A percentile compares a stretch with the other conserved stretches of the same genome.
Evolutionary conservation across 2,888 invertebrate genomes (phyloP).

Genomic region (Drosophila borealis): DNA sequence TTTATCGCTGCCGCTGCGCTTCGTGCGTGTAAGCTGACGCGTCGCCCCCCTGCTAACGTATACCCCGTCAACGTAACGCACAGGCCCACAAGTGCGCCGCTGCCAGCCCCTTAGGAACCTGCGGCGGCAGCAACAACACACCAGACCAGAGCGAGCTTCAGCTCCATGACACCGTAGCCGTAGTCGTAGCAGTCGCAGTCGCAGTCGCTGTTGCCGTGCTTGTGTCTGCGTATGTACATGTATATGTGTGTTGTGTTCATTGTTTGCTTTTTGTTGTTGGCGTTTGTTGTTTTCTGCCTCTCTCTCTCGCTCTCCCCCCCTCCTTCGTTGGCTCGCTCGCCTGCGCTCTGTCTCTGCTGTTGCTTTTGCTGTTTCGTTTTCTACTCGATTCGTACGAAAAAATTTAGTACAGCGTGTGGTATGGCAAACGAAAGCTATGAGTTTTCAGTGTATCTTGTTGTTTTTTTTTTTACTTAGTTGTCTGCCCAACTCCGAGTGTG

Average conservation of each 20-base stretch:
- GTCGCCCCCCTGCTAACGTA: conserved; percentile 28
- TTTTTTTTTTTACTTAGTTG: conserved; percentile 42
- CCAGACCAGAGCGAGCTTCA: conserved; percentile 51
- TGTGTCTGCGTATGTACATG: conserved; percentile 11
- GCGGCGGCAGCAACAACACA: conserved; percentile 53
- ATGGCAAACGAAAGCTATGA: conserved; percentile 84
- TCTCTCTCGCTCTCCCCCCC: conserved; percentile 14
- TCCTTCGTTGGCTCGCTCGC: conserved; percentile 21
- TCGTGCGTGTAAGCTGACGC: conserved; percentile 80
- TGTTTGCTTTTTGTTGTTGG: conserved; percentile 79
- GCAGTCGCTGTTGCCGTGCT: conserved; percentile 9
- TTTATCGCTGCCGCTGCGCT: conserved; percentile 52
- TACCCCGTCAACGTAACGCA: conserved; percentile 15
- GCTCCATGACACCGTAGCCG: conserved; percentile 46
- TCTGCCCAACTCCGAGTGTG: conserved; percentile 35
- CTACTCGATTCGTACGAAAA: conserved; percentile 76
- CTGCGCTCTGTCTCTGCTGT: conserved; percentile 22
- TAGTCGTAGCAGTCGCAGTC: conserved; percentile 12
- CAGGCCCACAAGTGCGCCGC: conserved; percentile 57
- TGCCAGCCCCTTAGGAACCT: conserved; percentile 72
- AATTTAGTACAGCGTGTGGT: conserved; percentile 82
- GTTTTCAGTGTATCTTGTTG: conserved; percentile 80
- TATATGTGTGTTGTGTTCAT: conserved; percentile 68
- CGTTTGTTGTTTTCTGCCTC: conserved; percentile 68
- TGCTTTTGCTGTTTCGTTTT: conserved; percentile 63